A percentile compares a stretch with the other conserved stretches of the same genome.
Evolutionary conservation across 1,140 invertebrate genomes (phyloP).

Genomic region (Trichonephila inaurata): DNA sequence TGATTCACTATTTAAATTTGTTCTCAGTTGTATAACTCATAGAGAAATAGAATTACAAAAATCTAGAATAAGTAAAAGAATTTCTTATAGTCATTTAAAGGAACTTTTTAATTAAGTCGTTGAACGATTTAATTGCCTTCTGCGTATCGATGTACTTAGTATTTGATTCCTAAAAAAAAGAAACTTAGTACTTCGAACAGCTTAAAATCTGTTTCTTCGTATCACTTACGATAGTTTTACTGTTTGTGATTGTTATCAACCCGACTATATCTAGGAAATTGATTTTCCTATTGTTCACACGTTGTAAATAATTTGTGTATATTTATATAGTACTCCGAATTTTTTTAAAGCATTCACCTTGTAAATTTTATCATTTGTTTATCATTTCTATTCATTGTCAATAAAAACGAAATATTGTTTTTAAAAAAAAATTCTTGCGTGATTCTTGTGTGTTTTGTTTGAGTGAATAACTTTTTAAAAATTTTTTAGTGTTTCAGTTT

Average conservation of each 20-base stretch:
- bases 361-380: constrained; percentile 76
- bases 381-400: constrained; percentile 71
- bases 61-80: background rate
- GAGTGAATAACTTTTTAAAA: too few species aligned
- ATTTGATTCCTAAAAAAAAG: constrained; percentile 26
- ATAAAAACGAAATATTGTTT: constrained; percentile 62
- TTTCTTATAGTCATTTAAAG: constrained; percentile 39
- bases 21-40: too few species aligned
- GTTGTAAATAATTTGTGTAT: constrained; percentile 69
- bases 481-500: too few species aligned
- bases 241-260: constrained; percentile 49
- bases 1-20: too few species aligned
- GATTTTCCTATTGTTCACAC: constrained; percentile 67
- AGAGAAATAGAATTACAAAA: background rate
- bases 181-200: constrained; percentile 52
- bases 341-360: constrained; percentile 66
- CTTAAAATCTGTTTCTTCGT: constrained; percentile 29
- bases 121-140: constrained; percentile 28
- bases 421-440: background rate
- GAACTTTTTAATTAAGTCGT: constrained; percentile 10
- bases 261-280: constrained; percentile 41
- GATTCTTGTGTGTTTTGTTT: background rate
- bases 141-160: constrained; percentile 29
- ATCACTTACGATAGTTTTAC: constrained; percentile 44
- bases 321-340: constrained; percentile 64